phyloP scores from a whole-genome alignment of 2,888 invertebrate species.

The Pterobdella sp. region DNA sequence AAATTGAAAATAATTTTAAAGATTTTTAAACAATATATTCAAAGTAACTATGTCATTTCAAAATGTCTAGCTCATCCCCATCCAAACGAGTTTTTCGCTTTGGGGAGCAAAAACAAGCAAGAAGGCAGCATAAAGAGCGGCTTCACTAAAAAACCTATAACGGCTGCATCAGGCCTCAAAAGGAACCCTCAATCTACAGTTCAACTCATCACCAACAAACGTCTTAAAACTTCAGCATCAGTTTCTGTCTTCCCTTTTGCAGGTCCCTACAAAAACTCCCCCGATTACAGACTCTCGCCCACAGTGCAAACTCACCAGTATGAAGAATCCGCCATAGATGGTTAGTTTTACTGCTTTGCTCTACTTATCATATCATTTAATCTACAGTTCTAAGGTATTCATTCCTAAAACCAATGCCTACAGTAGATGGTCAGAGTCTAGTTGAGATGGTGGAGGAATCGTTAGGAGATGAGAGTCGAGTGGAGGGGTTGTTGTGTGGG shows the following conservation, averaged over 20 bases:
- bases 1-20: too few relatives aligned
- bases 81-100: conserved; percentile 50
- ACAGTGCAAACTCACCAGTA: conserved; percentile 41
- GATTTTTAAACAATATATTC: too few relatives aligned
- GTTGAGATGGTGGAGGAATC: conserved; percentile 68
- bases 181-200: conserved; percentile 23
- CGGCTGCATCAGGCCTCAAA: conserved; percentile 22
- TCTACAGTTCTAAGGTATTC: not conserved
- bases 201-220: conserved; percentile 14
- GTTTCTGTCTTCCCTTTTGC: not conserved
- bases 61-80: conserved; percentile 41
- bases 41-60: too few relatives aligned
- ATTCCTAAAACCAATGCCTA: not conserved
- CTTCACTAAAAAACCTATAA: not conserved
- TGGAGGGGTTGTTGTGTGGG: conserved; percentile 74
- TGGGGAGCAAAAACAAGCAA: conserved; percentile 44
- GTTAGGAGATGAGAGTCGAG: conserved; percentile 65
- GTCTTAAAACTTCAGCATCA: not conserved
- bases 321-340: conserved; percentile 63
- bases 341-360: conserved; percentile 37
- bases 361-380: not conserved
- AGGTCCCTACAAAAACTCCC: conserved; percentile 8
- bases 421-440: conserved; percentile 69
- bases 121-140: not conserved
- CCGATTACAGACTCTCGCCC: conserved; percentile 38